Evolutionary conservation across 2,888 invertebrate species (phyloP).

Genomic region (Idaea dimidiata): DNA sequence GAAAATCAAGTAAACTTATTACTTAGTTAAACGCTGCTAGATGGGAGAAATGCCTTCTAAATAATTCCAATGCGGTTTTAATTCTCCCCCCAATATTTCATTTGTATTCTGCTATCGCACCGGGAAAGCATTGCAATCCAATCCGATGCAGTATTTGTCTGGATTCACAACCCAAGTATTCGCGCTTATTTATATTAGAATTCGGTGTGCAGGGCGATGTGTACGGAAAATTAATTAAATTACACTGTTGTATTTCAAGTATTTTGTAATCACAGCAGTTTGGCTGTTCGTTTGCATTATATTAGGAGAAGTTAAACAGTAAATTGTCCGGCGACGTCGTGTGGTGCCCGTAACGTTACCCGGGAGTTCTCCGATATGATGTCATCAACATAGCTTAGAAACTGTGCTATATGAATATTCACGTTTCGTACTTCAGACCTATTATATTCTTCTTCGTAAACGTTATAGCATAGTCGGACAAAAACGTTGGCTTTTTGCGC

Average conservation of each 20-base stretch:
- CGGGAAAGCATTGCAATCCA: not conserved
- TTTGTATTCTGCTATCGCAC: not conserved
- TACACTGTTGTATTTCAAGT: not conserved
- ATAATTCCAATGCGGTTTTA: not conserved
- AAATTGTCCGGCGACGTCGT: not conserved
- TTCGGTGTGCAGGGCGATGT: not conserved
- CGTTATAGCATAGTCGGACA: too few species aligned
- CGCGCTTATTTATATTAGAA: not conserved
- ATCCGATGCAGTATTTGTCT: not conserved
- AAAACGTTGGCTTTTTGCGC: too few species aligned
- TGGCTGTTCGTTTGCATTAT: not conserved
- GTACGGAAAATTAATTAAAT: not conserved
- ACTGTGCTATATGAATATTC: too few species aligned
- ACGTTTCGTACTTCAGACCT: too few species aligned
- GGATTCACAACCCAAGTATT: not conserved
- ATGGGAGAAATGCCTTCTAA: not conserved
- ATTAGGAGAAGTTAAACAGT: not conserved
- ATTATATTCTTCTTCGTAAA: too few species aligned
- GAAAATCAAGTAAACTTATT: too few species aligned
- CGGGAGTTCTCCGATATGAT: not conserved
- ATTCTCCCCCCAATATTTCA: not conserved
- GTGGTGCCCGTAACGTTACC: not conserved
- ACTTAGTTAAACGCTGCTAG: not conserved
- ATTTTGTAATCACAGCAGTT: not conserved
- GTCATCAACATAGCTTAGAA: not conserved